Evolutionary conservation across 2,113 vertebrate genomes (phyloP), one percentile per base, ranked within the genome.

Genomic region (Athene cunicularia): DNA sequence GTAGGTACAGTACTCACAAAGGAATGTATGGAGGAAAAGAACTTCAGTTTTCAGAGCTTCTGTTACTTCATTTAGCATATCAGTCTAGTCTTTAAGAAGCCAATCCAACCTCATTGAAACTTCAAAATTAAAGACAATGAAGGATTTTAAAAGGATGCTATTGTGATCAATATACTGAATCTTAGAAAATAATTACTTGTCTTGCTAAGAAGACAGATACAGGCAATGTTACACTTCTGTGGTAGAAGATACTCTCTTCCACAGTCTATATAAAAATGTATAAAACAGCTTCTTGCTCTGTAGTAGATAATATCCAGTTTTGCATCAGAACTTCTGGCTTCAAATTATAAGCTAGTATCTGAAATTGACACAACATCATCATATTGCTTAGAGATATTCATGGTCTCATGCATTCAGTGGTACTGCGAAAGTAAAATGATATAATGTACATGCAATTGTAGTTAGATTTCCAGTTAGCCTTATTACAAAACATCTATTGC

Each of bases 111-210:
- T 86, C 30, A 52, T 11, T 76, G 79, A 88, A 95, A 66, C 6
- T 43, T 92, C 80, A 95, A 87, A 95, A 93, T 92, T 81, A 90
- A 95, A 93, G 85, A 86, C 79, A 90, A 71, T 87, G 72, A 95
- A 93, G 50, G 64, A 74, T 94, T 91, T 67, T 60, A 96, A 96
- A 79, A 76, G 14, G n/a, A 82, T 92, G 33, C 5, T 82, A 84
- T 93, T 58, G 59, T 73, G 45, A 12, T 89, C n/a, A 70, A 39
- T 81, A 88, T 73, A 85, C 28, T 84, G 66, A 75, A 63, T 71
- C 45, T 60, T 73, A 76, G 58, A 95, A 96, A 92, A 94, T 75
- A 96, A 96, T 95, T 95, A 72, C 64, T 94, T 95, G 30, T 76
- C 91, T 86, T 94, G 37, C 63, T 91, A 64, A 80, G 74, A 88